Evolutionary conservation across 2,797 vertebrate species (phyloP).

Genomic region (Pangasius sanitwongsei): DNA sequence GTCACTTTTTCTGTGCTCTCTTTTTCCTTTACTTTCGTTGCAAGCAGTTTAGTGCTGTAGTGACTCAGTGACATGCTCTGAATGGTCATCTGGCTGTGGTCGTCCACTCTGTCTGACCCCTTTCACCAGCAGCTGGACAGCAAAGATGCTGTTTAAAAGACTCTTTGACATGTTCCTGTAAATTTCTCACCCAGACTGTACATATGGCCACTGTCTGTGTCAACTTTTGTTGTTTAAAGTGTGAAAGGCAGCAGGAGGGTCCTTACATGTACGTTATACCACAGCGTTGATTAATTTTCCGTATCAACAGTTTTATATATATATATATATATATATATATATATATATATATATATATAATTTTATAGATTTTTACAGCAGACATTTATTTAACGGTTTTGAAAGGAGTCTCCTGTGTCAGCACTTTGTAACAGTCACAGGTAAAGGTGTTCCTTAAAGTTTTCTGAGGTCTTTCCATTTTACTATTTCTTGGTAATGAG

Average conservation of each 20-base stretch:
- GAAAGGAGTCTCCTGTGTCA: too few species aligned
- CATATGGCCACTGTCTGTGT: conserved; percentile 35
- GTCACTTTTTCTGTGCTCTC: conserved; percentile 20
- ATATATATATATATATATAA: too few species aligned
- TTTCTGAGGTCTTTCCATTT: background rate
- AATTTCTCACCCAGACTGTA: conserved; percentile 14
- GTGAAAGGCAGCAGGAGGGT: conserved; percentile 17
- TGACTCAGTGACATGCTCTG: background rate
- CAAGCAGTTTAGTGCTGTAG: background rate
- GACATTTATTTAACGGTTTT: too few species aligned
- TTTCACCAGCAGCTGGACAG: conserved; percentile 19
- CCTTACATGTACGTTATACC: background rate
- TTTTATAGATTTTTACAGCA: too few species aligned
- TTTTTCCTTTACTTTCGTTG: conserved; percentile 10
- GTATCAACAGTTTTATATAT: too few species aligned
- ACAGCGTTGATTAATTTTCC: background rate
- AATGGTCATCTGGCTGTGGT: background rate
- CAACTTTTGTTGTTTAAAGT: conserved; percentile 4
- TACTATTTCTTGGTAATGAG: background rate
- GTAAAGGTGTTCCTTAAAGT: too few species aligned
- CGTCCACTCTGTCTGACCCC: conserved; percentile 18
- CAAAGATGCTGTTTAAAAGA: conserved; percentile 36
- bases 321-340: too few species aligned
- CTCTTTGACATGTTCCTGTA: conserved; percentile 31
- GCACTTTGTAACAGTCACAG: too few species aligned